These are phyloP conservation scores for Lethocerus indicus DNA, from an alignment of 1,140 invertebrate genomes.

Conservation along the genomic window DNA sequence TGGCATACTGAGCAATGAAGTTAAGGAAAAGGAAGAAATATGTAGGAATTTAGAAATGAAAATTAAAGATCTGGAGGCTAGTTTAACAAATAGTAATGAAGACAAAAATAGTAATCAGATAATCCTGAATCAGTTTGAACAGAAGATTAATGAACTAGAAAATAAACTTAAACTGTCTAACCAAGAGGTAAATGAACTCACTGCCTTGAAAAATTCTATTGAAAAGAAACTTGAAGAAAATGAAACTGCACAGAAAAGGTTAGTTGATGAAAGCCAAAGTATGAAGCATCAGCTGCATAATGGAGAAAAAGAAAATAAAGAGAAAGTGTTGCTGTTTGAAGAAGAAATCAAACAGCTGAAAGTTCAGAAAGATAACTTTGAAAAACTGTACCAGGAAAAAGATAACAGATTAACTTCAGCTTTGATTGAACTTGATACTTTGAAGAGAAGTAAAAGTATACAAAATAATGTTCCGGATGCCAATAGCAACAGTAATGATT, in stretches of 20 bases:
- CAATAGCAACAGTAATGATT: constrained; percentile 11
- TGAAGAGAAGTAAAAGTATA: constrained; percentile 7
- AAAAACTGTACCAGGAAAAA: neutral
- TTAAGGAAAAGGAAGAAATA: too few species aligned
- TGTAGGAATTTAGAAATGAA: too few species aligned
- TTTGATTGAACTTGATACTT: neutral
- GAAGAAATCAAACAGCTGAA: constrained; percentile 3
- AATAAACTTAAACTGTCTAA: constrained; percentile 9
- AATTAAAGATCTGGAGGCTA: too few species aligned
- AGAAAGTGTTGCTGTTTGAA: constrained; percentile 21
- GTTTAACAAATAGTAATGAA: too few species aligned
- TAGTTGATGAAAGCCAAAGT: constrained; percentile 25
- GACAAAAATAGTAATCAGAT: constrained; percentile 29
- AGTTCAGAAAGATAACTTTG: constrained; percentile 3
- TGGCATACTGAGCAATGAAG: too few species aligned
- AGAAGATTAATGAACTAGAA: constrained; percentile 18
- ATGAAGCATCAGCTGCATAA: constrained; percentile 19
- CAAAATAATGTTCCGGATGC: constrained; percentile 14
- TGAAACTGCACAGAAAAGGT: constrained; percentile 23
- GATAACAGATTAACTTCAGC: neutral
- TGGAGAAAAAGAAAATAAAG: constrained; percentile 21
- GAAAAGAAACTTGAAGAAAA: constrained; percentile 16
- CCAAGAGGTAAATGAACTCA: too few species aligned
- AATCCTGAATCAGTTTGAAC: too few species aligned
- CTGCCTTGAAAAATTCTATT: too few species aligned